Conservation (phyloP, 2,797 vertebrate species). For the Myripristis murdjan region DNA sequence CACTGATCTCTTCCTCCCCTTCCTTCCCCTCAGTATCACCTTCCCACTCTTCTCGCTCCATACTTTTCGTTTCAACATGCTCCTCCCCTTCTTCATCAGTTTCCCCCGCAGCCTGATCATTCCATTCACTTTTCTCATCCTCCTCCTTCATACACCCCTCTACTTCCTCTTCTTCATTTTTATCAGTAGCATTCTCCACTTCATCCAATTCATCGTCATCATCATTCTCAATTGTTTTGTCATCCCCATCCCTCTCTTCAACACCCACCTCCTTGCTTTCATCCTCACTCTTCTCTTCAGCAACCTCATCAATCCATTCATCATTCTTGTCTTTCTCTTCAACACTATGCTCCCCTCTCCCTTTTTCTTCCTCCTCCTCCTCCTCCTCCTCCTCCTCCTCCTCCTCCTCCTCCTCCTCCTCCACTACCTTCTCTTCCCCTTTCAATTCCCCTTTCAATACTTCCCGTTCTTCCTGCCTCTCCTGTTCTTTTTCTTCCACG, state of each 20-base stretch:
- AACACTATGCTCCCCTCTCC: background rate
- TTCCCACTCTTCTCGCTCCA: no score
- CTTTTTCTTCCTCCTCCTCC: slow-evolving; percentile 11
- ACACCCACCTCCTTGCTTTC: slow-evolving; percentile 24
- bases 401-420: no score
- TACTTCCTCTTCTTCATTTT: background rate
- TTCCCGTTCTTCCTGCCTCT: background rate
- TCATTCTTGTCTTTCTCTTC: slow-evolving; percentile 11
- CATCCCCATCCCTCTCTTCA: slow-evolving; percentile 4
- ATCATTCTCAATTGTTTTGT: no score
- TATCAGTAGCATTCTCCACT: background rate
- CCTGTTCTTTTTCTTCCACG: no score
- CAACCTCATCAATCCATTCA: slow-evolving; percentile 1
- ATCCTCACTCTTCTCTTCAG: slow-evolving; percentile 22
- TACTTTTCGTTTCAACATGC: background rate
- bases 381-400: slow-evolving; percentile 22
- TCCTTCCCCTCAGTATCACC: background rate
- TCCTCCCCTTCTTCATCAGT: slow-evolving; percentile 20
- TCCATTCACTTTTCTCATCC: background rate
- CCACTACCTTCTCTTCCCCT: no score
- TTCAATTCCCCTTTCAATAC: no score
- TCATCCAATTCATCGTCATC: background rate
- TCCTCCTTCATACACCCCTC: background rate
- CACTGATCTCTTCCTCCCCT: background rate
- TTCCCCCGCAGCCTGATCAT: background rate